phyloP scores from a whole-genome alignment of 2,888 invertebrate species.

The Chrysomela aeneicollis region DNA sequence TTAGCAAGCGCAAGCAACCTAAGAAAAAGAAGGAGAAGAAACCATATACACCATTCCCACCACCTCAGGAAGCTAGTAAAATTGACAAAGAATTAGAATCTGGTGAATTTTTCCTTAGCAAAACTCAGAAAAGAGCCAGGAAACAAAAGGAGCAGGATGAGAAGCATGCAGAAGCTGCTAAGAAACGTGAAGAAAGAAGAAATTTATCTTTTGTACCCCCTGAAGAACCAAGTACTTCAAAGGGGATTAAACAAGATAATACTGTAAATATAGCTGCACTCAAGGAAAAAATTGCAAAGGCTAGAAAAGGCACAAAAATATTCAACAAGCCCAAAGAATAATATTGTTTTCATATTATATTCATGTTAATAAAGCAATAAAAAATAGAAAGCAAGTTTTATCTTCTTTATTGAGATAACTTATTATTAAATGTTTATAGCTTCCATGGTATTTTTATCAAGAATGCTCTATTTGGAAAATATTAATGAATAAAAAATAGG shows the following conservation, averaged over 20 bases:
- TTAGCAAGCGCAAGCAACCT: slow-evolving; percentile 87
- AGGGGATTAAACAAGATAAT: slow-evolving; percentile 51
- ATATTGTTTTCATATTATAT: background rate
- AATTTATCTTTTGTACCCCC: slow-evolving; percentile 86
- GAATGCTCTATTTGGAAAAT: background rate
- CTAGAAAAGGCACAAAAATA: slow-evolving; percentile 63
- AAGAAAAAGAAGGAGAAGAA: slow-evolving; percentile 90
- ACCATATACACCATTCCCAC: slow-evolving; percentile 97
- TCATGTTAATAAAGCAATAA: background rate
- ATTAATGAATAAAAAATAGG: background rate
- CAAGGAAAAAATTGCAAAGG: slow-evolving; percentile 80
- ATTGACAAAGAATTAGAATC: slow-evolving; percentile 91
- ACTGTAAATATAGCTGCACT: slow-evolving; percentile 73
- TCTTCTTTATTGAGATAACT: no score
- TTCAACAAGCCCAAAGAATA: slow-evolving; percentile 43
- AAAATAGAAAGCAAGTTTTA: no score
- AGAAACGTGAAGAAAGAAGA: slow-evolving; percentile 77
- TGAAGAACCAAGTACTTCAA: slow-evolving; percentile 67
- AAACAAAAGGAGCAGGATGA: slow-evolving; percentile 78
- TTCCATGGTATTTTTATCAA: no score
- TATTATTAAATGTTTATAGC: no score
- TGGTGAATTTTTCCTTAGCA: slow-evolving; percentile 96
- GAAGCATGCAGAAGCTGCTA: slow-evolving; percentile 78
- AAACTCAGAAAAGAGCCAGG: slow-evolving; percentile 78
- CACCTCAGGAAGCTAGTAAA: slow-evolving; percentile 91